These are phyloP conservation scores for Rhizoglyphus robini DNA, from an alignment of 1,140 invertebrate species.

Conservation along the genomic window DNA sequence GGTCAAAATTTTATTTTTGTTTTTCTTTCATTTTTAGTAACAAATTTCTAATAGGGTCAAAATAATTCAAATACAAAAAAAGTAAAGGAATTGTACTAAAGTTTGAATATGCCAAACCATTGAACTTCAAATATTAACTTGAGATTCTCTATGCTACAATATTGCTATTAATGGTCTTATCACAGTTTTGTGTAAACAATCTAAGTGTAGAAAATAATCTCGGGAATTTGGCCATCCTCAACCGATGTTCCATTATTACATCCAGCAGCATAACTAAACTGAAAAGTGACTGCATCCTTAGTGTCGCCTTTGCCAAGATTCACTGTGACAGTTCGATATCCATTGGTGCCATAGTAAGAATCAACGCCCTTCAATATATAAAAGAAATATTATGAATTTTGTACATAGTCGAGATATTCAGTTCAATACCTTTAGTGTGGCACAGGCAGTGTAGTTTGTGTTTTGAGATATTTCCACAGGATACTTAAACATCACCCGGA, in stretches of 20 bases:
- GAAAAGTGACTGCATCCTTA: conserved; percentile 54
- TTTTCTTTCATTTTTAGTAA: too few species aligned
- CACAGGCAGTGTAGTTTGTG: conserved; percentile 65
- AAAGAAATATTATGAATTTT: background rate
- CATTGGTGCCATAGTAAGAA: conserved; percentile 74
- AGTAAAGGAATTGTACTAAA: too few species aligned
- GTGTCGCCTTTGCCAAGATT: conserved; percentile 53
- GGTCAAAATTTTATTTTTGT: too few species aligned
- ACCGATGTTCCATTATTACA: conserved; percentile 81
- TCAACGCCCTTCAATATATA: conserved; percentile 53
- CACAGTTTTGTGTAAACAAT: background rate
- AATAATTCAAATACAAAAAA: too few species aligned
- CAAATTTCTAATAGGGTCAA: too few species aligned
- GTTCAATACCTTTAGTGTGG: conserved; percentile 54
- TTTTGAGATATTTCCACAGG: conserved; percentile 67
- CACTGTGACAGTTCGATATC: conserved; percentile 55
- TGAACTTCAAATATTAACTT: too few species aligned
- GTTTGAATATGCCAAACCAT: too few species aligned
- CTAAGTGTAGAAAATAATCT: conserved; percentile 63
- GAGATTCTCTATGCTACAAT: too few species aligned
- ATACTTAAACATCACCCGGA: conserved; percentile 76
- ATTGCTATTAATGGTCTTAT: too few species aligned
- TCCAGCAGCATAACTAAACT: conserved; percentile 68
- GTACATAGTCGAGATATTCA: background rate
- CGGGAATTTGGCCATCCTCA: conserved; percentile 78